These are phyloP conservation scores for Barbus barbus DNA, from an alignment of 2,113 vertebrate species.

Conservation along the genomic window DNA sequence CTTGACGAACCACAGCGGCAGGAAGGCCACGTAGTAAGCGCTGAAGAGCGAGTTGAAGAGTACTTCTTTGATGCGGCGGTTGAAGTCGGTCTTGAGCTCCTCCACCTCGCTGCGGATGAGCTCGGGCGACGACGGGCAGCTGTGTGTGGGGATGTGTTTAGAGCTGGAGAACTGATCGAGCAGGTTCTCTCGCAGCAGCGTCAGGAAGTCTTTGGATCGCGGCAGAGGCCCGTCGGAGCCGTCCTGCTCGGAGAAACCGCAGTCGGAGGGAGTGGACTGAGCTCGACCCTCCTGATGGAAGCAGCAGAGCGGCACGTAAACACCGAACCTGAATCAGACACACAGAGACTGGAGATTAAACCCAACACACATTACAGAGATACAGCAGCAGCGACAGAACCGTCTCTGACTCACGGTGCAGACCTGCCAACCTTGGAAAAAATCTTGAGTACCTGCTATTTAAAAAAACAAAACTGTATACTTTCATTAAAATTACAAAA, in stretches of 20 bases:
- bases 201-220: slow-evolving; percentile 90
- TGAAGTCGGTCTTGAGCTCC: slow-evolving; percentile 96
- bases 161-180: slow-evolving; percentile 91
- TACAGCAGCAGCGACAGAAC: too few species aligned
- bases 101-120: slow-evolving; percentile 95
- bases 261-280: slow-evolving; percentile 80
- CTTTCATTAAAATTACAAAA: too few species aligned
- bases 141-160: slow-evolving; percentile 87
- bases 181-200: slow-evolving; percentile 88
- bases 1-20: slow-evolving; percentile 97
- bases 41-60: slow-evolving; percentile 99
- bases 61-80: slow-evolving; percentile 97
- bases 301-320: slow-evolving; percentile 96
- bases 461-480: too few species aligned
- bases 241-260: slow-evolving; percentile 83
- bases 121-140: slow-evolving; percentile 94
- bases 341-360: not conserved
- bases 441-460: too few species aligned
- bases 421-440: too few species aligned
- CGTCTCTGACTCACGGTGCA: too few species aligned
- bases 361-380: not conserved
- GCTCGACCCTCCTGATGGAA: slow-evolving; percentile 92
- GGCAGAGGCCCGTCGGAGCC: slow-evolving; percentile 80
- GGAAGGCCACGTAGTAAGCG: slow-evolving; percentile 96
- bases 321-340: slow-evolving; percentile 82